Evolutionary conservation across 2,113 vertebrate genomes (phyloP).

Genomic region (Parotia lawesii): DNA sequence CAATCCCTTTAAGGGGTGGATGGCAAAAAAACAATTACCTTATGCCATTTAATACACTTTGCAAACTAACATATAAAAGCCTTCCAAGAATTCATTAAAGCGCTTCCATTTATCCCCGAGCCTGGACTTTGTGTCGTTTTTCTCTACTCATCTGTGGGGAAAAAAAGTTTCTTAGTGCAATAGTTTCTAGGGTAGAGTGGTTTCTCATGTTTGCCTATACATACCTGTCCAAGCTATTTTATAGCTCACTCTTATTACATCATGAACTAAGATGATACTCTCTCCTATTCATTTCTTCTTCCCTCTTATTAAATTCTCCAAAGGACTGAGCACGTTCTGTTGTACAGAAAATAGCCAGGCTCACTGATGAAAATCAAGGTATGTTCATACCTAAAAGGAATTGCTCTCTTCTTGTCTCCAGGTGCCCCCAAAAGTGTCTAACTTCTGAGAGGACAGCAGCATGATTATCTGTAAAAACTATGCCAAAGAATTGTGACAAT

Average conservation of each 20-base stretch:
- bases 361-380: neutral
- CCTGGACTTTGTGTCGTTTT: too few species aligned
- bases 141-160: too few species aligned
- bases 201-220: neutral
- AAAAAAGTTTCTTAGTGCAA: neutral
- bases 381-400: neutral
- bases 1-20: too few species aligned
- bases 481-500: neutral
- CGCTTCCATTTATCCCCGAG: too few species aligned
- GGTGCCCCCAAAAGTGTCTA: neutral
- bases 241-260: neutral
- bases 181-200: neutral
- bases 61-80: too few species aligned
- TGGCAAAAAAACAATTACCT: too few species aligned
- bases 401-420: neutral
- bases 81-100: too few species aligned
- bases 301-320: neutral
- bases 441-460: neutral
- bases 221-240: neutral
- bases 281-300: neutral
- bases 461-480: neutral
- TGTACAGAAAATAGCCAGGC: neutral
- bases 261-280: neutral
- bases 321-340: neutral
- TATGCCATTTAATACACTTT: too few species aligned